Percentiles rank a stretch among this genome's conserved stretches.
Conservation (phyloP, 1,140 invertebrate genomes). For the Augochlora pura region DNA sequence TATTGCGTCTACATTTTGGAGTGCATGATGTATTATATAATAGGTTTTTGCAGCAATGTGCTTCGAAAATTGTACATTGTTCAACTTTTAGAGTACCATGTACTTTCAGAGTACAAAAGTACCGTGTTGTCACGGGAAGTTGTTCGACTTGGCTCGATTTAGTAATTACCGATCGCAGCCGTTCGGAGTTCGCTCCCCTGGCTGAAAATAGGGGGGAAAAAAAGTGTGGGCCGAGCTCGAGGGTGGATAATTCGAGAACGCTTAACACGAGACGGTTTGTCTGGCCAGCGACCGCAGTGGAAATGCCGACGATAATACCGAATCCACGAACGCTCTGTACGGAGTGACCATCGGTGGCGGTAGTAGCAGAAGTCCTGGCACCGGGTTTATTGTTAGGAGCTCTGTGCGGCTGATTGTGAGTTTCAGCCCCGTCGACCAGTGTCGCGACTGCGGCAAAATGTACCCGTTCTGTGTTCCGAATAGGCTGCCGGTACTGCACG, state of each 20-base stretch:
- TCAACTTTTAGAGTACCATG: too few relatives aligned
- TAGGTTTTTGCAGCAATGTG: too few relatives aligned
- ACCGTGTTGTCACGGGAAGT: too few relatives aligned
- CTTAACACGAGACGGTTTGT: not conserved
- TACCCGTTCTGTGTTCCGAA: not conserved
- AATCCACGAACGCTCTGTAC: conserved; percentile 47
- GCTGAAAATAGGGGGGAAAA: not conserved
- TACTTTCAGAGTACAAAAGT: too few relatives aligned
- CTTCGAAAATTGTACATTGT: too few relatives aligned
- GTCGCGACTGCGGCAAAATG: conserved; percentile 39
- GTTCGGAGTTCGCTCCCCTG: too few relatives aligned
- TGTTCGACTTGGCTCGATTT: too few relatives aligned
- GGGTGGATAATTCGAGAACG: not conserved
- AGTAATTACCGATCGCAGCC: too few relatives aligned
- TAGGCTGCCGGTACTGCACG: not conserved
- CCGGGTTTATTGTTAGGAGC: conserved; percentile 38
- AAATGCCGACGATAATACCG: conserved; percentile 39
- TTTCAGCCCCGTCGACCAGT: conserved; percentile 25
- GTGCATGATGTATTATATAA: too few relatives aligned
- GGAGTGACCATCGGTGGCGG: conserved; percentile 17
- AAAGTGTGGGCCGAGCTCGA: not conserved
- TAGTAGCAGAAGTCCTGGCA: conserved; percentile 6
- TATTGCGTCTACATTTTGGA: too few relatives aligned
- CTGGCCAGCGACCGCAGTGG: conserved; percentile 19
- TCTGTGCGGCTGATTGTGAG: conserved; percentile 1